Percentiles rank a stretch among this genome's conserved stretches.
Evolutionary conservation across 2,797 vertebrate genomes (phyloP).

Genomic region (Salarias fasciatus): DNA sequence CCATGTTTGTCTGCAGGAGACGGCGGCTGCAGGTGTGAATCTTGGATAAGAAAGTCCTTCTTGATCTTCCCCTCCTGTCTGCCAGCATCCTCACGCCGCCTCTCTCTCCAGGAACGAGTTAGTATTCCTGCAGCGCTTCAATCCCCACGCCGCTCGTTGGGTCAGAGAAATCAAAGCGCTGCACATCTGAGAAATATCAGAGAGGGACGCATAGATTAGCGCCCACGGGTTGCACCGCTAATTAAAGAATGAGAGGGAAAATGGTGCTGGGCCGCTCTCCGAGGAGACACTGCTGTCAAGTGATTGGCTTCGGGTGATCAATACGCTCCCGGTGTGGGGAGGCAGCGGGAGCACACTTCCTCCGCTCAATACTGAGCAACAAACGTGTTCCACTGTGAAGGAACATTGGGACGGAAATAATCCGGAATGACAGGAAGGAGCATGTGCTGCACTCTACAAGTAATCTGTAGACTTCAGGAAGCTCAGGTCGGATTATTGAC

Average conservation of each 20-base stretch:
- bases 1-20: conserved; percentile 38
- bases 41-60: conserved; percentile 53
- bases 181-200: conserved; percentile 84
- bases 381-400: conserved; percentile 51
- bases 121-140: conserved; percentile 74
- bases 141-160: conserved; percentile 76
- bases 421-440: neutral
- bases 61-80: conserved; percentile 65
- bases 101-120: conserved; percentile 70
- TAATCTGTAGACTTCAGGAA: too few species aligned
- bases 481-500: too few species aligned
- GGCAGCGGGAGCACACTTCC: conserved; percentile 14
- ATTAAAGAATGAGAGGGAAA: conserved; percentile 80
- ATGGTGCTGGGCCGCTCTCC: conserved; percentile 71
- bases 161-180: conserved; percentile 84
- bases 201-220: conserved; percentile 80
- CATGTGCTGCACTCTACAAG: too few species aligned
- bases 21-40: conserved; percentile 63
- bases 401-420: conserved; percentile 21
- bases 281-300: conserved; percentile 65
- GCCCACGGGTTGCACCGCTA: conserved; percentile 79
- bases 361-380: conserved; percentile 68
- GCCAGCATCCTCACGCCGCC: conserved; percentile 59
- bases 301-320: conserved; percentile 82
- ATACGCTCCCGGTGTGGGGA: conserved; percentile 65